Evolutionary conservation across 2,797 vertebrate genomes (phyloP).

Genomic region (Kryptopterus vitreolus): DNA sequence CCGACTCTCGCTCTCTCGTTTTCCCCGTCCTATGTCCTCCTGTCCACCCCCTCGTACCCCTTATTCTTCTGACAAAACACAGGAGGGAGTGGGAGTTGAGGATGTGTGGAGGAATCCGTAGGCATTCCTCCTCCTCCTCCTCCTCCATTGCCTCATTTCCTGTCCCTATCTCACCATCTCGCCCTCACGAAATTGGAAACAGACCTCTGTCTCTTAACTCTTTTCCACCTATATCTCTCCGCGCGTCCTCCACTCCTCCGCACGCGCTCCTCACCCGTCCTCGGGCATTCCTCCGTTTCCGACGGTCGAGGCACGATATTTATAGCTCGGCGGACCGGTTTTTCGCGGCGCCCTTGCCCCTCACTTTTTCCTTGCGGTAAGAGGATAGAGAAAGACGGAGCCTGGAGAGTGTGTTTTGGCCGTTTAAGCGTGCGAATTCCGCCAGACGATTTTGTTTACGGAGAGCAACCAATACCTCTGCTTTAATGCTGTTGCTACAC

Average conservation of each 20-base stretch:
- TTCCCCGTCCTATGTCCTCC: constrained; percentile 21
- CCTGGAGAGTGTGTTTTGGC: constrained; percentile 13
- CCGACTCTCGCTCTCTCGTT: background rate
- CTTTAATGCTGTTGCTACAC: background rate
- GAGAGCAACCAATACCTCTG: background rate
- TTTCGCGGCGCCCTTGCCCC: constrained; percentile 10
- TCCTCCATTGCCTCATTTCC: constrained; percentile 51
- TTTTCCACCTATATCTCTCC: background rate
- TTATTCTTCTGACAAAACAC: constrained; percentile 28
- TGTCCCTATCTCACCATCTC: constrained; percentile 24
- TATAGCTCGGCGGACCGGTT: constrained; percentile 4
- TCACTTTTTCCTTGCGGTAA: background rate
- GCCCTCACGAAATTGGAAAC: constrained; percentile 37
- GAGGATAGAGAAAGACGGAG: background rate
- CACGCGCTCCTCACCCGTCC: background rate
- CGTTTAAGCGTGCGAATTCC: background rate
- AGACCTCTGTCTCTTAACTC: constrained; percentile 27
- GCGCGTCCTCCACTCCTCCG: background rate
- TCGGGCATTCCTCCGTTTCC: background rate
- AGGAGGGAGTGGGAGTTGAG: constrained; percentile 24
- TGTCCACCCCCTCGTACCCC: constrained; percentile 37
- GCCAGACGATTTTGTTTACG: background rate
- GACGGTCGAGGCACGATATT: constrained; percentile 11
- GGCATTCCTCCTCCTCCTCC: constrained; percentile 11
- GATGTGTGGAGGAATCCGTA: constrained; percentile 44